Conservation (phyloP, 2,797 vertebrate genomes). For the Poecile montanus region DNA sequence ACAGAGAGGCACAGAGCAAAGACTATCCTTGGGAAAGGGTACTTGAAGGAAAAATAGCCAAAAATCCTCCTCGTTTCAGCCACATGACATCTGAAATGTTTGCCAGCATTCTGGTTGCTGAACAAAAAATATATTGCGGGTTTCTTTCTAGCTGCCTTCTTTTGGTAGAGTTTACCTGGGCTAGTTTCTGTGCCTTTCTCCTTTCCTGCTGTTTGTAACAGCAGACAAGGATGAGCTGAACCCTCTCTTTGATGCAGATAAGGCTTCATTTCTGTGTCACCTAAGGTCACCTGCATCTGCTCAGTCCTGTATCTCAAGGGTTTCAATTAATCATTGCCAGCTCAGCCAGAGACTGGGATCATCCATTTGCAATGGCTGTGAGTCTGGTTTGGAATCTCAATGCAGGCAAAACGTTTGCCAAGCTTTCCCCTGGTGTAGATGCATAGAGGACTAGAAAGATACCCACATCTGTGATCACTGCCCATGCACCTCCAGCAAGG, state of each 20-base stretch:
- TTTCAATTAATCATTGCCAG: constrained; percentile 52
- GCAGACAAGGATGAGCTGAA: not conserved
- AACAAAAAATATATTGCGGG: not conserved
- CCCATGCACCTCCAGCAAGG: not conserved
- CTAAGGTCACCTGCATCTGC: constrained; percentile 45
- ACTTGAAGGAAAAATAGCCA: not conserved
- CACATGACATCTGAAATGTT: not conserved
- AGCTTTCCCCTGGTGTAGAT: not conserved
- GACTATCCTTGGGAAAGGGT: not conserved
- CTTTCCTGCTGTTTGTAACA: not conserved
- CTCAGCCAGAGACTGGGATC: not conserved
- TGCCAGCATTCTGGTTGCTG: not conserved
- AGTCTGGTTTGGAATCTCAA: constrained; percentile 42
- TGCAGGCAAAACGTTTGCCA: not conserved
- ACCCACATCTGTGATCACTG: not conserved
- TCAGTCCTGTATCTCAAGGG: constrained; percentile 41
- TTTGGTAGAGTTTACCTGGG: not conserved
- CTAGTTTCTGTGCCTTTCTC: not conserved
- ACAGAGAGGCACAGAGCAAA: not conserved
- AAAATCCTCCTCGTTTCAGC: accelerated
- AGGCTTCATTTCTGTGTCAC: constrained; percentile 16
- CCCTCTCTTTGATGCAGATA: constrained; percentile 17
- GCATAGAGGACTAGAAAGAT: not conserved
- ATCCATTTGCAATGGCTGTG: not conserved
- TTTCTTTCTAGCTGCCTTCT: not conserved